These are phyloP conservation scores for Ischnura elegans DNA, from an alignment of 2,888 invertebrate genomes.

Conservation along the genomic window DNA sequence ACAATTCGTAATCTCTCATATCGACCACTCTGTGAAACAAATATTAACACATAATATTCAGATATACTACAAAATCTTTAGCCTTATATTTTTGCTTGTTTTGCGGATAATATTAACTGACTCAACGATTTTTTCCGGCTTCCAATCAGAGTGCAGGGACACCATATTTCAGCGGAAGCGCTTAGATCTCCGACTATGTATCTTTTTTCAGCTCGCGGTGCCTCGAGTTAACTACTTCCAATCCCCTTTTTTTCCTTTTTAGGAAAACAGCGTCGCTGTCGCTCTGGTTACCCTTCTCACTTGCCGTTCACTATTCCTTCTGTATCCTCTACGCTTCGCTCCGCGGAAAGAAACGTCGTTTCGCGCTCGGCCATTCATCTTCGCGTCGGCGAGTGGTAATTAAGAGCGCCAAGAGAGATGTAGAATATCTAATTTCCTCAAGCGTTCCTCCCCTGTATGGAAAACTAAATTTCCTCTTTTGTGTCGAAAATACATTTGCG, in stretches of 20 bases:
- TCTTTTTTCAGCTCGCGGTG: background rate
- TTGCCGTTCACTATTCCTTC: background rate
- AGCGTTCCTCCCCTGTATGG: background rate
- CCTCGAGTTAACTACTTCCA: background rate
- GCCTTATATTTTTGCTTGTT: no score
- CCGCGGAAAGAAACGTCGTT: background rate
- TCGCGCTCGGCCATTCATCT: conserved; percentile 23
- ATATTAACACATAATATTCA: no score
- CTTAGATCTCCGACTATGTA: background rate
- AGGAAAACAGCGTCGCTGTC: background rate
- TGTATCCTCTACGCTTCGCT: background rate
- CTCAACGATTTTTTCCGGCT: no score
- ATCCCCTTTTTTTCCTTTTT: background rate
- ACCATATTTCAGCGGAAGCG: background rate
- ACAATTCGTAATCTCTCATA: no score
- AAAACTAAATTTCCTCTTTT: conserved; percentile 30
- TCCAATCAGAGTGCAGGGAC: background rate
- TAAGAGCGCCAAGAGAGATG: background rate
- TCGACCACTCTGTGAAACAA: no score
- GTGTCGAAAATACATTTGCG: conserved; percentile 4
- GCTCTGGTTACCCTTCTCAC: background rate
- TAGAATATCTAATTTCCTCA: conserved; percentile 23
- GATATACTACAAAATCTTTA: no score
- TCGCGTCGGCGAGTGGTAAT: background rate
- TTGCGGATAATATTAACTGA: no score